phyloP scores from a whole-genome alignment of 2,888 invertebrate genomes.

The Ichneumoninae sp. region DNA sequence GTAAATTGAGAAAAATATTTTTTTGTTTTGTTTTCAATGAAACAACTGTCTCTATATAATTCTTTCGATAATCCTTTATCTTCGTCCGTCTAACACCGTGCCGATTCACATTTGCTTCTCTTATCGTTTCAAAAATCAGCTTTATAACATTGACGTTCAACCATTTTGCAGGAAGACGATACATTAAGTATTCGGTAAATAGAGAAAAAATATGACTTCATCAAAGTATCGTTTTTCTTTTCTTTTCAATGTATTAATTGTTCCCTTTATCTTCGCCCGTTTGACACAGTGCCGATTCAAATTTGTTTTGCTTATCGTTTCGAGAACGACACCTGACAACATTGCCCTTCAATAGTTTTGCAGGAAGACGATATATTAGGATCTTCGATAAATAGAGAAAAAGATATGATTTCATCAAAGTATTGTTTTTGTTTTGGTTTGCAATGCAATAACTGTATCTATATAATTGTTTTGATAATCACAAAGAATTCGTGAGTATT shows the following conservation, averaged over 20 bases:
- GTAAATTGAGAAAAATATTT: conserved; percentile 32
- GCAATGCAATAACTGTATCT: background rate
- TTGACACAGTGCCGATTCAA: no score
- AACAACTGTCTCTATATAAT: conserved; percentile 13
- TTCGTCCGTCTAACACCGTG: background rate
- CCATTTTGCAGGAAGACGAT: conserved; percentile 45
- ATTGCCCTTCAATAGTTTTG: no score
- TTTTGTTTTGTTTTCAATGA: background rate
- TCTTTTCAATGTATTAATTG: no score
- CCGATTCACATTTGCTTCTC: background rate
- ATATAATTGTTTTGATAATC: conserved; percentile 22
- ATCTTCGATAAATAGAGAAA: no score
- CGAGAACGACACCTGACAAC: no score
- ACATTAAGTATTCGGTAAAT: background rate
- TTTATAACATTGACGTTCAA: no score
- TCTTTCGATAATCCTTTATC: background rate
- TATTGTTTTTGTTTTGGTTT: background rate
- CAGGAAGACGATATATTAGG: no score
- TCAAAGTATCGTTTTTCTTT: background rate
- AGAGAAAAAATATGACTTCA: conserved; percentile 28
- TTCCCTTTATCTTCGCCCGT: no score
- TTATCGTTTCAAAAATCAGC: no score
- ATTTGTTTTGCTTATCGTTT: no score
- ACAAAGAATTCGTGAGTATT: background rate
- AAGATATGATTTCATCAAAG: conserved; percentile 13